Percentiles rank a stretch among this genome's conserved stretches.
These are phyloP conservation scores for Hippoglossus stenolepis DNA, from an alignment of 2,113 vertebrate genomes.

Conservation along the genomic window DNA sequence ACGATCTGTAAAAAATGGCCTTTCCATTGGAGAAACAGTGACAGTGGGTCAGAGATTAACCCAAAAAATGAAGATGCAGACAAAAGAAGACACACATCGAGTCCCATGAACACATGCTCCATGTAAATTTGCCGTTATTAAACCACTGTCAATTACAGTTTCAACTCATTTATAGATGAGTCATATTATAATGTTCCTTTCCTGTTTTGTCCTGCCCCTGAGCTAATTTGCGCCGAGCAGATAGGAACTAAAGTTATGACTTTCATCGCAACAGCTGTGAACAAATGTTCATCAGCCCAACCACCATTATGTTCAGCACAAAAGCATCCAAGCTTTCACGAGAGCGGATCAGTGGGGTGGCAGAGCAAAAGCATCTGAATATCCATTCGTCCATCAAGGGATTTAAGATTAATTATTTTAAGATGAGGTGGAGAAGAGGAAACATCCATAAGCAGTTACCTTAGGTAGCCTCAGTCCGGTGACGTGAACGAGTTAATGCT, in stretches of 20 bases:
- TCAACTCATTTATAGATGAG: constrained; percentile 19
- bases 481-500: constrained; percentile 32
- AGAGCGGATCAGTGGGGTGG: neutral
- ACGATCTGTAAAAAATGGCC: constrained; percentile 37
- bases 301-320: neutral
- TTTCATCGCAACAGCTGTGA: constrained; percentile 24
- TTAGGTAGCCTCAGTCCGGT: constrained; percentile 27
- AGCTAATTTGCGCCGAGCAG: constrained; percentile 27
- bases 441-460: constrained; percentile 44
- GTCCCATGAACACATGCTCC: neutral
- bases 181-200: constrained; percentile 10
- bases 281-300: constrained; percentile 22
- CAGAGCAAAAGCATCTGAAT: neutral
- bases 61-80: constrained; percentile 6
- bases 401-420: neutral
- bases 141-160: constrained; percentile 32
- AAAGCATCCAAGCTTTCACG: constrained; percentile 7
- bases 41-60: constrained; percentile 32
- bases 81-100: constrained; percentile 44
- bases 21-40: constrained; percentile 31
- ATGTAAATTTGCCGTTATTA: constrained; percentile 28
- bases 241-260: constrained; percentile 40
- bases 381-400: neutral
- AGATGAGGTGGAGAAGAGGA: constrained; percentile 6
- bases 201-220: constrained; percentile 15